phyloP scores from a whole-genome alignment of 1,140 invertebrate genomes.

The Dendrolimus kikuchii region DNA sequence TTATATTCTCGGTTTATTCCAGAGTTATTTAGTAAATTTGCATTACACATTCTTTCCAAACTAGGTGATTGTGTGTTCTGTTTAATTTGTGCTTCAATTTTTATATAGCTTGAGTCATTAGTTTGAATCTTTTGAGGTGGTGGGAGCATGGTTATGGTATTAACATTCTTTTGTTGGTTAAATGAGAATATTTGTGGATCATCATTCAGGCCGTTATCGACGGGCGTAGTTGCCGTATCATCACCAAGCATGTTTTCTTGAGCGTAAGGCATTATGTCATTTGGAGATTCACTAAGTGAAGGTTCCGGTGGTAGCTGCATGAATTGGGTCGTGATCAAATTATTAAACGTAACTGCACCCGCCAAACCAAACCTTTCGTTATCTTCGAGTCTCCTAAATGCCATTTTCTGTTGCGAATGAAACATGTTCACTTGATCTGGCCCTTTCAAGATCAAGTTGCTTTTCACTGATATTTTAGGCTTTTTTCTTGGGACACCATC shows the following conservation, averaged over 20 bases:
- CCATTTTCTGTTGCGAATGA: conserved; percentile 65
- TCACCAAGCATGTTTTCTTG: conserved; percentile 38
- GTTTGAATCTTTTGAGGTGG: conserved; percentile 46
- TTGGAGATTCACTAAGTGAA: conserved; percentile 44
- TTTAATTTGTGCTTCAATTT: conserved; percentile 59
- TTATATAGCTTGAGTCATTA: conserved; percentile 60
- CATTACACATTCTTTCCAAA: conserved; percentile 60
- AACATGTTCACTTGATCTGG: conserved; percentile 65
- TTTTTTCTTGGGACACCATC: conserved; percentile 61
- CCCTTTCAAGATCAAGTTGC: conserved; percentile 66
- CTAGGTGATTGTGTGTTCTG: conserved; percentile 63
- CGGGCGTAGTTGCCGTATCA: conserved; percentile 38
- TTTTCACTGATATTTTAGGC: conserved; percentile 70
- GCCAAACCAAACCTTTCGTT: conserved; percentile 52
- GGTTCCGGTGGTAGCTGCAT: conserved; percentile 58
- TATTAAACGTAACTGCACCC: conserved; percentile 57
- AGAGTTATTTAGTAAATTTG: conserved; percentile 46
- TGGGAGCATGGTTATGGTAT: conserved; percentile 43
- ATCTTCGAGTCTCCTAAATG: conserved; percentile 54
- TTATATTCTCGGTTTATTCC: conserved; percentile 52
- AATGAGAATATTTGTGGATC: conserved; percentile 57
- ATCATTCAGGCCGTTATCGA: conserved; percentile 40
- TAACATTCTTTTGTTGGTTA: conserved; percentile 53
- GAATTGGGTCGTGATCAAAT: conserved; percentile 59
- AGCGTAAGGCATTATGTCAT: conserved; percentile 44